Evolutionary conservation across 1,140 invertebrate species (phyloP).

Genomic region (Zaprionus tsacasi): DNA sequence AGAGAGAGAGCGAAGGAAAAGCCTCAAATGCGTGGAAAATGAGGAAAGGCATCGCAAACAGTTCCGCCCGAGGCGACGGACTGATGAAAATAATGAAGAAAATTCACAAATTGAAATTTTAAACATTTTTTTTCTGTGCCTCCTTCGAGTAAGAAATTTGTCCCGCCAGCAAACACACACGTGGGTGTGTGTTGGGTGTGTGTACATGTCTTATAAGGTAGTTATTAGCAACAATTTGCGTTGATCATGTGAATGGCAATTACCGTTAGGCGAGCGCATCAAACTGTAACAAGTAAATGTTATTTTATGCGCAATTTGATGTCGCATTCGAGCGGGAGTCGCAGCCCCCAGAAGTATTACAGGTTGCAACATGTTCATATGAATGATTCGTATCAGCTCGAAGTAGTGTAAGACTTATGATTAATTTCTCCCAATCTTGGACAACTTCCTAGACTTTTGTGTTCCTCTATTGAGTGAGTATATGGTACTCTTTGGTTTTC

Average conservation of each 20-base stretch:
- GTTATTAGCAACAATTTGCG: constrained; percentile 80
- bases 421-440: no score
- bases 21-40: constrained; percentile 43
- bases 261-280: constrained; percentile 74
- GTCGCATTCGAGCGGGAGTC: background rate
- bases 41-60: constrained; percentile 16
- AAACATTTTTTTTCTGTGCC: constrained; percentile 54
- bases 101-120: constrained; percentile 80
- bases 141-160: constrained; percentile 35
- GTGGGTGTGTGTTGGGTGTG: constrained; percentile 14
- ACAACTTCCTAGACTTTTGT: no score
- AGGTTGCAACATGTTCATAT: constrained; percentile 27
- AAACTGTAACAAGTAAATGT: constrained; percentile 69
- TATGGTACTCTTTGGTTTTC: no score
- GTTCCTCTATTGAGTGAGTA: no score
- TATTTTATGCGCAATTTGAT: constrained; percentile 67
- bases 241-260: constrained; percentile 76
- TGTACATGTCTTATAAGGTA: constrained; percentile 36
- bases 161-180: background rate
- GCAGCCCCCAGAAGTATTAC: constrained; percentile 5
- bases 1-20: constrained; percentile 22
- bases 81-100: constrained; percentile 69
- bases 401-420: no score
- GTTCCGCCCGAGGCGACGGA: constrained; percentile 22
- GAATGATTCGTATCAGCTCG: no score